phyloP scores from a whole-genome alignment of 2,113 vertebrate genomes.

The Cinclus cinclus region DNA sequence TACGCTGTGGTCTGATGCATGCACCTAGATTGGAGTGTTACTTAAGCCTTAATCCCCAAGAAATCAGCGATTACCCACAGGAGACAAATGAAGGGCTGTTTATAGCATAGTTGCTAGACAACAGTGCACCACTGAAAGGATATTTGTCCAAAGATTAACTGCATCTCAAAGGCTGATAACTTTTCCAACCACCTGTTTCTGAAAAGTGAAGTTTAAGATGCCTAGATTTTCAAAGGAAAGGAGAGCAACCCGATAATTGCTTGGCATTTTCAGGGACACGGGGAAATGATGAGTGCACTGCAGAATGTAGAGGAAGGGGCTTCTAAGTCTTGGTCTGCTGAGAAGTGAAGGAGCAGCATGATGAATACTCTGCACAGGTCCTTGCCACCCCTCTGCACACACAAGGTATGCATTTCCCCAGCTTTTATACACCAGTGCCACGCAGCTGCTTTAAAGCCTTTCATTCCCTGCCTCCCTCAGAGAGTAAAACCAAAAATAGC shows the following conservation, averaged over 20 bases:
- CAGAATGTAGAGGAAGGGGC: background rate
- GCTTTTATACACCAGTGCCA: background rate
- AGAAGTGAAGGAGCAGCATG: background rate
- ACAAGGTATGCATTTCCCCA: background rate
- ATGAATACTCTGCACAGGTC: background rate
- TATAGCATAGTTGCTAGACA: slow-evolving; percentile 50
- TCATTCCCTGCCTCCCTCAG: background rate
- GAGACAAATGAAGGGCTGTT: slow-evolving; percentile 48
- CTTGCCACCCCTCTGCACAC: background rate
- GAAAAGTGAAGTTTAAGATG: background rate
- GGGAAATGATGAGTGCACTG: background rate
- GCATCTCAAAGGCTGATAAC: background rate
- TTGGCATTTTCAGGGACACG: background rate
- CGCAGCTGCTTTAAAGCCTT: background rate
- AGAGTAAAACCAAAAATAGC: background rate
- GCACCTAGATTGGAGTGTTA: slow-evolving; percentile 62
- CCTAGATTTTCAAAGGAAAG: background rate
- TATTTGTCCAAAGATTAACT: slow-evolving; percentile 38
- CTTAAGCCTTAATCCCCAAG: slow-evolving; percentile 66
- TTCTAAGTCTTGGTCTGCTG: background rate
- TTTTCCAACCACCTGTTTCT: background rate
- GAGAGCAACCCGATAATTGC: background rate
- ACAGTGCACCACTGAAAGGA: background rate
- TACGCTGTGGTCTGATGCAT: slow-evolving; percentile 6
- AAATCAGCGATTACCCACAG: slow-evolving; percentile 60